Evolutionary conservation across 2,797 vertebrate genomes (phyloP), one percentile per base, ranked within the genome.

Genomic region (Poliocrania exsul): DNA sequence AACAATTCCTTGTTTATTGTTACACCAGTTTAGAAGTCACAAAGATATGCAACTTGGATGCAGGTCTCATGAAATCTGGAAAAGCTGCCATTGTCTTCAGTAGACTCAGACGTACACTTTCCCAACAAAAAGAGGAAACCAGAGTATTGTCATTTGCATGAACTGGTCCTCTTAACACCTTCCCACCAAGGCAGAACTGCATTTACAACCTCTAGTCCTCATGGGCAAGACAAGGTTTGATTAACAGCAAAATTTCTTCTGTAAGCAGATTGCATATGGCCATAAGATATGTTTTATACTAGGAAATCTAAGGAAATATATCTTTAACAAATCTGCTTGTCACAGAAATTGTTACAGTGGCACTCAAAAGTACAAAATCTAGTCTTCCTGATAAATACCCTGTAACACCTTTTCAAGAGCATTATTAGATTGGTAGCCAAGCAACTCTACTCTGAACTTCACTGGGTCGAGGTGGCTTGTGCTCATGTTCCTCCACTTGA

Each of bases 41-140:
- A 66, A 50, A 40, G 40, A 70, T 13, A 90, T 2, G 40, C 58
- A 79, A 31, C 31, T 72, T 58, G 38, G 28, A 81, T 1, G 3
- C 0, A 4, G 29, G 29, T 16, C 56, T 54, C 1, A 0, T 50
- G 11, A 82, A 58, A 20, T 49, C 33, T 1, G 1, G 67, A 25
- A 73, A 77, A 85, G n/a, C 24, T 86, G 47, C 66, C 24, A 33
- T 24, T 79, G 51, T 42, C 51, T 92, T 83, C 60, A 51, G 23
- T 18, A 25, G 24, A 85, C 31, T 53, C 40, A 91, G 73, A 90
- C 20, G 66, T 1, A 44, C 0, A 0, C 26, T 26, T 38, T 77
- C 65, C 21, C 53, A 88, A 35, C 1, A 88, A 18, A 83, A 84
- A n/a, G 20, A 67, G 5, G 44, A 93, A 88, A 78, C 4, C 15